Evolutionary conservation across 2,797 vertebrate species (phyloP).

Genomic region (Sparidentex hasta): DNA sequence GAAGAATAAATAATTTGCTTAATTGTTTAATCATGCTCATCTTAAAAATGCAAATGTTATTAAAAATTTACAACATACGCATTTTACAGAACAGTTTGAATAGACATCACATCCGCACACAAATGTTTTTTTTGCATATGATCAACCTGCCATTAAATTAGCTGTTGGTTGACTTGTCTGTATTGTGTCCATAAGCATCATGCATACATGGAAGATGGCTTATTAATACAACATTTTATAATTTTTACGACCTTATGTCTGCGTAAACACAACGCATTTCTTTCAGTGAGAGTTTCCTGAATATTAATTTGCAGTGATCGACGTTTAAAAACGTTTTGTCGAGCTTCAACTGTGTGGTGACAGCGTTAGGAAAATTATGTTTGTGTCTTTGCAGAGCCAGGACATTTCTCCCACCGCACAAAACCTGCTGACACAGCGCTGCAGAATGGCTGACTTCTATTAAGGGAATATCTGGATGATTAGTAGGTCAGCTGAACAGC

Average conservation of each 20-base stretch:
- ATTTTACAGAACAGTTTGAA: neutral
- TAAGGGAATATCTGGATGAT: constrained; percentile 63
- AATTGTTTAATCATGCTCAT: neutral
- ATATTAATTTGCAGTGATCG: constrained; percentile 17
- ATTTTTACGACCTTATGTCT: neutral
- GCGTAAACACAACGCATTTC: neutral
- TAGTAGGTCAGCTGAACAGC: constrained; percentile 64
- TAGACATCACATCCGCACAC: neutral
- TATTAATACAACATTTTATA: too few relatives aligned
- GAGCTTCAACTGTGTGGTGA: constrained; percentile 14
- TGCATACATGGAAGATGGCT: too few relatives aligned
- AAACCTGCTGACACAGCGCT: constrained; percentile 53
- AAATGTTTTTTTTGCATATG: neutral
- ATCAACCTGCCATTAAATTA: neutral
- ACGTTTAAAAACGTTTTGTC: constrained; percentile 1
- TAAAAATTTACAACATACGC: rapidly evolving
- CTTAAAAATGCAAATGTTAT: neutral
- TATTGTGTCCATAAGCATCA: neutral
- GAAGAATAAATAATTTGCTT: too few relatives aligned
- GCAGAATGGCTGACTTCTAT: constrained; percentile 53
- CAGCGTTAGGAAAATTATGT: constrained; percentile 21
- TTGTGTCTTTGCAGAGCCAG: constrained; percentile 32
- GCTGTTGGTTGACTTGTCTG: neutral
- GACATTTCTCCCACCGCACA: constrained; percentile 33
- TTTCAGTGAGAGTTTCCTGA: neutral